A percentile compares a stretch with the other conserved stretches of the same genome.
Evolutionary conservation across 2,797 vertebrate species (phyloP).

Genomic region (Halcyon badia): DNA sequence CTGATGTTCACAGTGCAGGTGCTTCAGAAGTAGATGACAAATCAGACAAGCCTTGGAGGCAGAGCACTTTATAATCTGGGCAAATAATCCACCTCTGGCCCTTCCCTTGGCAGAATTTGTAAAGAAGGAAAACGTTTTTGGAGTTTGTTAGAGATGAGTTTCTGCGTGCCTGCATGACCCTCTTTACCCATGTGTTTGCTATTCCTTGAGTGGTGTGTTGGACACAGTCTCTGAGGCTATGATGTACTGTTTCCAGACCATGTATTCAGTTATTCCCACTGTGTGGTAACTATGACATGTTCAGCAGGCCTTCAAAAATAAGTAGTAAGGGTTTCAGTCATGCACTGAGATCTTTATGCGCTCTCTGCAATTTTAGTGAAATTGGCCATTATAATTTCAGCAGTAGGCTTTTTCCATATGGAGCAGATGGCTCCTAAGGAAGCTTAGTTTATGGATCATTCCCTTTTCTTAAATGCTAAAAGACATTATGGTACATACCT

Average conservation of each 20-base stretch:
- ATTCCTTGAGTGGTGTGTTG: neutral
- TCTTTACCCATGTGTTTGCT: neutral
- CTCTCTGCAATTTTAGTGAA: neutral
- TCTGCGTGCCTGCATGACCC: neutral
- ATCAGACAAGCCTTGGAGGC: neutral
- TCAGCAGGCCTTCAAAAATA: neutral
- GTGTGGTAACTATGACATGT: neutral
- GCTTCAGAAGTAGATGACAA: neutral
- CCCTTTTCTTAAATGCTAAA: neutral
- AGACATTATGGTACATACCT: neutral
- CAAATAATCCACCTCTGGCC: neutral
- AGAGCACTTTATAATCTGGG: neutral
- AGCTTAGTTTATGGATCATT: neutral
- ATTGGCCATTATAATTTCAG: neutral
- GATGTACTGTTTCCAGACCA: neutral
- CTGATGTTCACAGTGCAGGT: neutral
- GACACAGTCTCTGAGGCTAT: neutral
- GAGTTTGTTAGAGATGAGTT: neutral
- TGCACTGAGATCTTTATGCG: neutral
- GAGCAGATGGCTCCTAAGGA: neutral
- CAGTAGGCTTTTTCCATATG: neutral
- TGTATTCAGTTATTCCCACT: neutral
- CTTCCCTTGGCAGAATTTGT: neutral
- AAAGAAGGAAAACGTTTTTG: neutral
- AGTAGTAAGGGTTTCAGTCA: neutral